A percentile compares a stretch with the other conserved stretches of the same genome.
Evolutionary conservation across 2,113 vertebrate species (phyloP).

Genomic region (Xyrauchen texanus): DNA sequence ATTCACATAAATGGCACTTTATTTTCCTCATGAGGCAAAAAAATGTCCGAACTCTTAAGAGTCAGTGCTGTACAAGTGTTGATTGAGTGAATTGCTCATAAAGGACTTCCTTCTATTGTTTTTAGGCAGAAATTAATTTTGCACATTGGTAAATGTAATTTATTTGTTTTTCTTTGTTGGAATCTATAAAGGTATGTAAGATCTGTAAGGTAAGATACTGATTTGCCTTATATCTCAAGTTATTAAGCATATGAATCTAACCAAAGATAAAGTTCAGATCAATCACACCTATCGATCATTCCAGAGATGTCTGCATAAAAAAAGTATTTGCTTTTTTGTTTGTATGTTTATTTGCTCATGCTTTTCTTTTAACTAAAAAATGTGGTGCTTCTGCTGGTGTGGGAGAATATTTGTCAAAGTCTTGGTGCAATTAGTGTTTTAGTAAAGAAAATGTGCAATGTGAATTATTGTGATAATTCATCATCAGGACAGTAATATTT

Average conservation of each 20-base stretch:
- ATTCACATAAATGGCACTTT: constrained; percentile 27
- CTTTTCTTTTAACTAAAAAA: constrained; percentile 6
- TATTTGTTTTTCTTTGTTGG: not conserved
- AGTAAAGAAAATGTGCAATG: not conserved
- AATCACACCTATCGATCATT: not conserved
- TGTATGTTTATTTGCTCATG: not conserved
- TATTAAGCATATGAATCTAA: not conserved
- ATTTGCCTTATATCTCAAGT: not conserved
- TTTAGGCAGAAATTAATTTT: constrained; percentile 17
- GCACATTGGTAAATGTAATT: constrained; percentile 18
- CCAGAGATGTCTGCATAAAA: constrained; percentile 22
- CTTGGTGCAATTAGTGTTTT: constrained; percentile 25
- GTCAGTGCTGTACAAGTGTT: not conserved
- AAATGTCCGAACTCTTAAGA: not conserved
- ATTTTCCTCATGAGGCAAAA: not conserved
- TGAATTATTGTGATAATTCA: constrained; percentile 13
- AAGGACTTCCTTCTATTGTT: not conserved
- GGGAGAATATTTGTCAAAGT: constrained; percentile 4
- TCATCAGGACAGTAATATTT: not conserved
- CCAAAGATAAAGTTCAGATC: not conserved
- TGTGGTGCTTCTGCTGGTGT: constrained; percentile 30
- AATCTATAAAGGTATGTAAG: not conserved
- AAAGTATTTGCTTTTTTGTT: not conserved
- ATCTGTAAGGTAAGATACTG: not conserved
- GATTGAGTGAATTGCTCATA: not conserved